Conservation (phyloP, 1,140 invertebrate species). For the Hestina assimilis region DNA sequence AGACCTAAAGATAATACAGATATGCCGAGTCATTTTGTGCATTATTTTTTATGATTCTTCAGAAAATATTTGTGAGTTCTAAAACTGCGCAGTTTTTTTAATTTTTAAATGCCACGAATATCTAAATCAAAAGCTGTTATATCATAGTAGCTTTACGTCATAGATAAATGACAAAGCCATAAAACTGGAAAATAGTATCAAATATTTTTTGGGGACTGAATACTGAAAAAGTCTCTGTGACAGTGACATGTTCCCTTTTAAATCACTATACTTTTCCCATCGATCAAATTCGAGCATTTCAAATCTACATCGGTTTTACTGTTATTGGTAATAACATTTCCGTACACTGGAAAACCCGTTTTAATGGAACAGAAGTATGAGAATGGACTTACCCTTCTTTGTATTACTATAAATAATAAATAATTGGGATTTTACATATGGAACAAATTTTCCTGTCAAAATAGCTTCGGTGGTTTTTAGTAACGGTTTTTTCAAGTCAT, state of each 20-base stretch:
- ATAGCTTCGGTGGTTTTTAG: too few species aligned
- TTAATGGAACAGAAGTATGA: neutral
- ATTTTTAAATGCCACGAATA: neutral
- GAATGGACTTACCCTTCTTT: too few species aligned
- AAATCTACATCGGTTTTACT: neutral
- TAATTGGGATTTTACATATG: too few species aligned
- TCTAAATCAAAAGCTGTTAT: neutral
- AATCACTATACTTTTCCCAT: neutral
- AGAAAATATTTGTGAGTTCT: too few species aligned
- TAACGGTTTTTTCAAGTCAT: too few species aligned
- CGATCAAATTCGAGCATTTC: slow-evolving; percentile 8
- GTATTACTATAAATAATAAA: too few species aligned
- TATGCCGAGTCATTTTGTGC: too few species aligned
- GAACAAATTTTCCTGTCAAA: too few species aligned
- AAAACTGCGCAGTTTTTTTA: too few species aligned
- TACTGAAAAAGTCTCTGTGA: neutral
- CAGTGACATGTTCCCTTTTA: neutral
- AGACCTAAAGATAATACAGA: too few species aligned
- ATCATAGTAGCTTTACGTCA: neutral
- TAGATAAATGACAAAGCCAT: slow-evolving; percentile 5
- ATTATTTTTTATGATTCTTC: too few species aligned
- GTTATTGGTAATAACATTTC: neutral
- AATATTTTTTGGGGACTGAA: slow-evolving; percentile 7
- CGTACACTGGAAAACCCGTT: neutral
- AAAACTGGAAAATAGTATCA: slow-evolving; percentile 14